Conservation (phyloP, 2,888 invertebrate species). For the Agriopis marginaria region DNA sequence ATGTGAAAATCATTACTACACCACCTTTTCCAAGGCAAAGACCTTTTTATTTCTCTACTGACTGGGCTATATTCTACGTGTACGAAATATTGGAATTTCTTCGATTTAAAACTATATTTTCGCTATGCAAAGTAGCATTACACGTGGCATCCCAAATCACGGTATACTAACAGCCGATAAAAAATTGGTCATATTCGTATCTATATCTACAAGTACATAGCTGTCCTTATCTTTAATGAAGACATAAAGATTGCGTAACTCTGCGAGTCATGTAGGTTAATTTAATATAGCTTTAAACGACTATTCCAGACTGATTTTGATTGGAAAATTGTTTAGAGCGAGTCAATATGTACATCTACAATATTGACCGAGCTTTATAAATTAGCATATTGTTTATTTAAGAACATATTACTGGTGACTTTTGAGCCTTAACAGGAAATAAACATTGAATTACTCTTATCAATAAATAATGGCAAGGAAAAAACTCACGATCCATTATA, state of each 20-base stretch:
- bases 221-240: not conserved
- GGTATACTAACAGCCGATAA: too few relatives aligned
- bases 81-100: too few relatives aligned
- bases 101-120: too few relatives aligned
- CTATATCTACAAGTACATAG: not conserved
- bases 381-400: not conserved
- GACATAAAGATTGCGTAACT: constrained; percentile 13
- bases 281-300: not conserved
- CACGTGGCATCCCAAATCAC: too few relatives aligned
- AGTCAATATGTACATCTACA: not conserved
- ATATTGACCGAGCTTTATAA: not conserved
- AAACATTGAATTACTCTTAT: not conserved
- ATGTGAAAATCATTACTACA: too few relatives aligned
- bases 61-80: too few relatives aligned
- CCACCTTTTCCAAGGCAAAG: too few relatives aligned
- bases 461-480: not conserved
- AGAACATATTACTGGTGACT: not conserved
- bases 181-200: not conserved
- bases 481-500: constrained; percentile 47
- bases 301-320: not conserved
- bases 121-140: too few relatives aligned
- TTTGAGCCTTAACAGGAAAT: not conserved
- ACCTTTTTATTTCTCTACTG: too few relatives aligned
- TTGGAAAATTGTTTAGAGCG: constrained; percentile 1
- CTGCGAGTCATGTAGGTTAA: not conserved